These are phyloP conservation scores for Nymphalis urticae DNA, from an alignment of 2,888 invertebrate species.

Conservation along the genomic window DNA sequence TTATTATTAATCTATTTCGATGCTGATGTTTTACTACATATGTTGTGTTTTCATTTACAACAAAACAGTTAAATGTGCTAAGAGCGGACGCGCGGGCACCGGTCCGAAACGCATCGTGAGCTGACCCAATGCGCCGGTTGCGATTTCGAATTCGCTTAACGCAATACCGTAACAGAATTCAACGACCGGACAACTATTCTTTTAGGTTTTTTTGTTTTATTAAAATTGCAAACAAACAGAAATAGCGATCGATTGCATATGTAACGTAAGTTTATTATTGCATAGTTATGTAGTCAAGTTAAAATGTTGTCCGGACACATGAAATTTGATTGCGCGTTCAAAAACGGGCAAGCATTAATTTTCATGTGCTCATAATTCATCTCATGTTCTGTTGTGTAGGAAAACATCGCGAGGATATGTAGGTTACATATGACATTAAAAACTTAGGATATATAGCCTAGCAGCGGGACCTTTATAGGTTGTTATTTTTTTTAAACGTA, in stretches of 20 bases:
- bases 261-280: not conserved
- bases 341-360: too few relatives aligned
- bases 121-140: constrained; percentile 59
- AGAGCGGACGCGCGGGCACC: constrained; percentile 39
- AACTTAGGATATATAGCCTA: too few relatives aligned
- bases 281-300: not conserved
- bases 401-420: too few relatives aligned
- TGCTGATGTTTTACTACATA: constrained; percentile 9
- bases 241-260: not conserved
- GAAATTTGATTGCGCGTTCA: too few relatives aligned
- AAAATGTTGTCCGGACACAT: too few relatives aligned
- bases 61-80: constrained; percentile 32
- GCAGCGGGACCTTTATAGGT: too few relatives aligned
- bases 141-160: constrained; percentile 64
- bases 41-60: constrained; percentile 23
- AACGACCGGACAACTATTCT: constrained; percentile 10
- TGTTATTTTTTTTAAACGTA: too few relatives aligned
- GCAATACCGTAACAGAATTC: constrained; percentile 51
- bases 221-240: not conserved
- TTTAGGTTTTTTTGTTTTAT: constrained; percentile 4
- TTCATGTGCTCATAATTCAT: too few relatives aligned
- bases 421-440: too few relatives aligned
- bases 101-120: constrained; percentile 61
- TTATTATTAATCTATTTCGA: not conserved
- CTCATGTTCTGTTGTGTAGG: too few relatives aligned